These are phyloP conservation scores for Hirundo rustica DNA, from an alignment of 2,797 vertebrate genomes.

Conservation along the genomic window DNA sequence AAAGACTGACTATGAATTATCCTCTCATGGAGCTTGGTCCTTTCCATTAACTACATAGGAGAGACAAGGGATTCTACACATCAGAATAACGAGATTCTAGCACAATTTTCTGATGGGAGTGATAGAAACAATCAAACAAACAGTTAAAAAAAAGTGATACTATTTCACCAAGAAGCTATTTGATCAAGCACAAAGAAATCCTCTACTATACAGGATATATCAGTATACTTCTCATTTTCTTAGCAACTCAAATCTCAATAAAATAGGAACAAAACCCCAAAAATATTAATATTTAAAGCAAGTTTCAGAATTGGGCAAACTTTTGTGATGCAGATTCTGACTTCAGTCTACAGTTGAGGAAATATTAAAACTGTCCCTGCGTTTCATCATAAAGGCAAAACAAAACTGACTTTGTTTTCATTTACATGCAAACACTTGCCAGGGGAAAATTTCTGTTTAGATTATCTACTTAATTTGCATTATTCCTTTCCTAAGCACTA, in stretches of 20 bases:
- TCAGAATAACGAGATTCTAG: background rate
- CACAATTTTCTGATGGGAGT: background rate
- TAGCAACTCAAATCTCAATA: background rate
- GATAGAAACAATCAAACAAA: background rate
- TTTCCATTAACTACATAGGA: background rate
- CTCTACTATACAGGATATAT: rapidly evolving
- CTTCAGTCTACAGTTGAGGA: background rate
- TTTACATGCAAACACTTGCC: background rate
- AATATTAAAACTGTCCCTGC: background rate
- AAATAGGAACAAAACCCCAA: background rate
- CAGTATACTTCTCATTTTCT: background rate
- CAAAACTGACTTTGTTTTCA: background rate
- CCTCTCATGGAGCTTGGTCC: background rate
- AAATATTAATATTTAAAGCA: background rate
- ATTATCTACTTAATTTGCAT: slow-evolving; percentile 12
- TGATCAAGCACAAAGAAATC: background rate
- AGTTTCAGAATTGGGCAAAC: background rate
- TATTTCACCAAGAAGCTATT: background rate
- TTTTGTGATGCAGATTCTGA: background rate
- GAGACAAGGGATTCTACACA: background rate
- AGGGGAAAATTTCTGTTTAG: background rate
- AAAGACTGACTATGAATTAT: background rate
- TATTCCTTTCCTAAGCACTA: background rate
- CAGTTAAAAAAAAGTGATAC: background rate
- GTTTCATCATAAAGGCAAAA: background rate